Evolutionary conservation across 2,888 invertebrate species (phyloP).

Genomic region (Uropetala carovei): DNA sequence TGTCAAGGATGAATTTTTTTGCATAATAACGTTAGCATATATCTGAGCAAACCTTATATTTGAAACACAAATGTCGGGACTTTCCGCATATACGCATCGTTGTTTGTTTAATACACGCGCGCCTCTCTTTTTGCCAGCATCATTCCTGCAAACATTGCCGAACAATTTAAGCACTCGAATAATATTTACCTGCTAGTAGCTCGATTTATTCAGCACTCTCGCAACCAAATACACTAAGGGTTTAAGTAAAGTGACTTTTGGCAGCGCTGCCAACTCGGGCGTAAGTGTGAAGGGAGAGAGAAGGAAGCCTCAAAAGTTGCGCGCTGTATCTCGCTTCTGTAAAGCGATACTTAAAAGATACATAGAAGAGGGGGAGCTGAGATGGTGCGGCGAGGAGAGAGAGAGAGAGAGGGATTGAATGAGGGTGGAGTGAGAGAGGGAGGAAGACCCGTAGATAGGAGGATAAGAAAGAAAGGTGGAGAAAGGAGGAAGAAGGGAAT

Average conservation of each 20-base stretch:
- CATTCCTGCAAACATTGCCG: background rate
- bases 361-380: background rate
- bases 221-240: background rate
- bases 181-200: background rate
- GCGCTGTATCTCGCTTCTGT: background rate
- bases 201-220: background rate
- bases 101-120: too few species aligned
- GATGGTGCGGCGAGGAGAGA: background rate
- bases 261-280: slow-evolving; percentile 15
- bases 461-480: too few species aligned
- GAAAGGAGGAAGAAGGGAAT: too few species aligned
- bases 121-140: too few species aligned
- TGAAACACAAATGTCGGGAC: too few species aligned
- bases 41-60: too few species aligned
- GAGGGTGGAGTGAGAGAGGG: too few species aligned
- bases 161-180: background rate
- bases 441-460: too few species aligned
- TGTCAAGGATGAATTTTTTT: too few species aligned
- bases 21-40: too few species aligned
- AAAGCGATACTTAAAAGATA: background rate
- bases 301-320: background rate
- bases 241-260: slow-evolving; percentile 12
- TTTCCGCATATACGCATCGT: too few species aligned
- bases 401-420: background rate
- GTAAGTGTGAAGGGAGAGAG: background rate